Conservation (phyloP, 1,140 invertebrate genomes). For the Lamellibrachia luymesi region DNA sequence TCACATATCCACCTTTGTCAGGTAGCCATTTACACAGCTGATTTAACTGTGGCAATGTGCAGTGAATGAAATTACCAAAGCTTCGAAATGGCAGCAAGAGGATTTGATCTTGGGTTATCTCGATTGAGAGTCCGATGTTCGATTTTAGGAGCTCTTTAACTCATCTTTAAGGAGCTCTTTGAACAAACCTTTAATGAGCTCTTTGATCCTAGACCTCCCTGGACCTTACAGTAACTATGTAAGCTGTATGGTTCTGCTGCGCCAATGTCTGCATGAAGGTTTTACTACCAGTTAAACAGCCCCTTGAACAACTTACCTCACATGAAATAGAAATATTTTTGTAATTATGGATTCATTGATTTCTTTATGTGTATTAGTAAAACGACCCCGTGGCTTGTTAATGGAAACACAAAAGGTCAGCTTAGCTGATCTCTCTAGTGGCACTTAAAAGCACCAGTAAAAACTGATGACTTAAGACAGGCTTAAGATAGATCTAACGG, state of each 20-base stretch:
- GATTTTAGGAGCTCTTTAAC: neutral
- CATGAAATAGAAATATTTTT: neutral
- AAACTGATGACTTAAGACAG: neutral
- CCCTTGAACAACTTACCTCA: neutral
- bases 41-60: too few species aligned
- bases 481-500: neutral
- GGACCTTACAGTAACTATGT: neutral
- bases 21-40: too few species aligned
- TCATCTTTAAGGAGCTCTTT: neutral
- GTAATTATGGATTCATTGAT: neutral
- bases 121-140: too few species aligned
- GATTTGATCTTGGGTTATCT: too few species aligned
- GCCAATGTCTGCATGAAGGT: neutral
- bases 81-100: too few species aligned
- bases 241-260: neutral
- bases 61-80: too few species aligned
- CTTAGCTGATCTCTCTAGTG: neutral
- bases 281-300: neutral
- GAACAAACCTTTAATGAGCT: neutral
- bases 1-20: too few species aligned
- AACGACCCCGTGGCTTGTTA: neutral
- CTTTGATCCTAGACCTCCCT: neutral
- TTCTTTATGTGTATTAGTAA: neutral
- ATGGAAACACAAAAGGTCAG: neutral
- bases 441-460: neutral